Evolutionary conservation across 2,797 vertebrate genomes (phyloP), one percentile per base, ranked within the genome.

Genomic region (Crocodylus rhombifer): DNA sequence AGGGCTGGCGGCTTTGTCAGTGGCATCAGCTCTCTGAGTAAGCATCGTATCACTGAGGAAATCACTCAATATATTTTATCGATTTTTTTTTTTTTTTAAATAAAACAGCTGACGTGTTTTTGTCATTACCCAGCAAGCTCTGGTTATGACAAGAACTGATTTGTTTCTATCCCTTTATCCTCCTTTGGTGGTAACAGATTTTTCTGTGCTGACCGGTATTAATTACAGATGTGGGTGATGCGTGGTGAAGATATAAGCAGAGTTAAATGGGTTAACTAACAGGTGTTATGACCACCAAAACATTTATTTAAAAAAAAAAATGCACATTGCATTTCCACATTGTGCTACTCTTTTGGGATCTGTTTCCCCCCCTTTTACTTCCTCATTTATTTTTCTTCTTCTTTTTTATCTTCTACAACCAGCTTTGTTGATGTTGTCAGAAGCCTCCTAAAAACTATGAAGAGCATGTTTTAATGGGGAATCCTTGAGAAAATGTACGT

Each of bases 161-260:
- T 10, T 15, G 0, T 0, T 62, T 69, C 33, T 4, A 0, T 6
- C 55, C 26, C 33, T 63, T 64, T 14, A 2, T 7, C 21, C 8
- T 1, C 7, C 7, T 20, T 61, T 84, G 61, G 6, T 36, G 6
- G 15, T 26, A 4, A 69, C 64, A 1, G 0, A 8, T 17, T 65
- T 42, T 30, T 26, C 58, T 30, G 17, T 69, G 58, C 60, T 28
- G 69, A 65, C 3, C 64, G 5, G 36, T 62, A 10, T 15, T 77
- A 58, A 77, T 89, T 26, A 42, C 79, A 78, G 57, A 81, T 14
- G 63, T 62, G 73, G 28, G 7, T 14, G 13, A 80, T 1, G 1
- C 73, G 67, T 63, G 23, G 14, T n/a, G 0, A 77, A 91, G 82
- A 81, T 77, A 42, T 9, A 83, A 77, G 71, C 5, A 85, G 80